These are phyloP conservation scores for Chloropsis cyanopogon DNA, from an alignment of 2,113 vertebrate genomes.

Conservation along the genomic window DNA sequence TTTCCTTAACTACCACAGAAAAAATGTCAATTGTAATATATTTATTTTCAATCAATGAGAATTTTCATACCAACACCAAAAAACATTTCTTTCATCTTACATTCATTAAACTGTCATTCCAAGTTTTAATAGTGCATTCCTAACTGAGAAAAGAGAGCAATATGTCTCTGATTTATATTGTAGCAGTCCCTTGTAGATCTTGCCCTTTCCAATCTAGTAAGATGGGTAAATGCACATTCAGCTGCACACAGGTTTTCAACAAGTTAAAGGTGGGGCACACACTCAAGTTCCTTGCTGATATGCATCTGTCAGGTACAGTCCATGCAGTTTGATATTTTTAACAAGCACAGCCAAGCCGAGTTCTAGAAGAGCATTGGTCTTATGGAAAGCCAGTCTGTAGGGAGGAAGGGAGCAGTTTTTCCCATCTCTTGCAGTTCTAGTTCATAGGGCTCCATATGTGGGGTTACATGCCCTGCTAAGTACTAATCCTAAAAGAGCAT, in stretches of 20 bases:
- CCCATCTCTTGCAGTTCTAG: neutral
- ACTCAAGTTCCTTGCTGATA: neutral
- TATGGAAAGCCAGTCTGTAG: neutral
- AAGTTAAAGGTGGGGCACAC: neutral
- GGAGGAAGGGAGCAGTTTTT: neutral
- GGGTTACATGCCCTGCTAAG: neutral
- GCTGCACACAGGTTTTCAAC: rapidly evolving
- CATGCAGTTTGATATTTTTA: neutral
- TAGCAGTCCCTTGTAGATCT: neutral
- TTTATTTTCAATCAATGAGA: neutral
- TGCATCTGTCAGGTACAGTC: neutral
- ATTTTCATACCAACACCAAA: neutral
- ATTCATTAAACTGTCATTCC: neutral
- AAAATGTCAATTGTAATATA: neutral
- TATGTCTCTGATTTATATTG: neutral
- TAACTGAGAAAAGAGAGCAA: neutral
- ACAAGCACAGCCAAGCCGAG: neutral
- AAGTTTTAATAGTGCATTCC: neutral
- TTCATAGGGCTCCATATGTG: neutral
- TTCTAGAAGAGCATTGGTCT: neutral
- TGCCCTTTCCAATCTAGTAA: neutral
- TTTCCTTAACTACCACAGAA: neutral
- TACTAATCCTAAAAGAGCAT: neutral
- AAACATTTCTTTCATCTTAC: neutral
- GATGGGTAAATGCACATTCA: neutral